A percentile compares a stretch with the other conserved stretches of the same genome.
Evolutionary conservation across 2,797 vertebrate species (phyloP).

Genomic region (Microtus californicus): DNA sequence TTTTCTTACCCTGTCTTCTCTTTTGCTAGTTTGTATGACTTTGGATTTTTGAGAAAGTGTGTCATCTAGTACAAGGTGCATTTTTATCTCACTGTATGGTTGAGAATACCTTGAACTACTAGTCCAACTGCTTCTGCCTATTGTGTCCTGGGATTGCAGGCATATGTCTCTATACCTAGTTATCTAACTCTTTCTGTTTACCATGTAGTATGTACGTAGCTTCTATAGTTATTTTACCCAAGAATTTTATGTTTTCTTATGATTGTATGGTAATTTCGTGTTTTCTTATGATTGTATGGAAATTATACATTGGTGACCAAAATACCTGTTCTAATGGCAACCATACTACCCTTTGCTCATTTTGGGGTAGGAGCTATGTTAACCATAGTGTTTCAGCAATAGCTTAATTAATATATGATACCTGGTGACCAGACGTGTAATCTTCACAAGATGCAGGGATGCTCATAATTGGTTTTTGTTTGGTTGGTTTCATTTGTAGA

Average conservation of each 20-base stretch:
- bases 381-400: background rate
- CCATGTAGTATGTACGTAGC: background rate
- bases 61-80: too few relatives aligned
- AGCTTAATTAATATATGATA: background rate
- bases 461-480: too few relatives aligned
- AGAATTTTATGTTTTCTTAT: background rate
- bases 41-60: too few relatives aligned
- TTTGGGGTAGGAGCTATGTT: background rate
- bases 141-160: background rate
- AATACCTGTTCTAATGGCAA: background rate
- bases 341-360: background rate
- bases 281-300: background rate
- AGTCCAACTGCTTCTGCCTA: background rate
- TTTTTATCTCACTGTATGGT: too few relatives aligned
- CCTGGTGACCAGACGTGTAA: background rate
- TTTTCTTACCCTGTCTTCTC: too few relatives aligned
- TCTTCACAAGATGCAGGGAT: background rate
- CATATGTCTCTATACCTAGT: background rate
- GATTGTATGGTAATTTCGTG: too few relatives aligned
- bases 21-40: too few relatives aligned
- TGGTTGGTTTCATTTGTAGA: too few relatives aligned
- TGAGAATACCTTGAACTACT: background rate
- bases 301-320: background rate
- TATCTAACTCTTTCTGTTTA: background rate
- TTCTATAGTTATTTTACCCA: background rate